Base-by-base conservation (phyloP, 2,888 invertebrate species). In the Cataglyphis altisquamis region DNA sequence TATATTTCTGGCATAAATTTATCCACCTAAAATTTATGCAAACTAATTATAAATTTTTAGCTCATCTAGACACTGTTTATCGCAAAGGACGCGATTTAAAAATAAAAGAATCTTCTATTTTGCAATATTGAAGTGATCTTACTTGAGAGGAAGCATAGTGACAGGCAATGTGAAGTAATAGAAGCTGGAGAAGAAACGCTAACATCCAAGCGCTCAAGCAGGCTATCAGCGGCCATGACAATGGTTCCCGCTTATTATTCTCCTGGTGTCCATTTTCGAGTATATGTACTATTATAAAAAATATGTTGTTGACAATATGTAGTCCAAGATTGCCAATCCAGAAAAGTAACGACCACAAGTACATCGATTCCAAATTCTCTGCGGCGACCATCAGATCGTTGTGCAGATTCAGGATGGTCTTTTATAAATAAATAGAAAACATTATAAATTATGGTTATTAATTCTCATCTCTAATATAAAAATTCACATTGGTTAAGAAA, bases 331-430 rank as follows among this genome's bases (percentile, higher is more conserved):
- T 94, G 3, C 83, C 84, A 18, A 94, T 84, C 92, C 93, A 94
- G 2, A 94, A 64, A 41, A 94, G 83, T 0, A 94, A 72, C 0
- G 92, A 88, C 91, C 91, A 93, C 3, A 91, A 90, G 60, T 92
- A 92, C 3, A 92, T 45, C 9, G 92, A 88, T 21, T 84, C 91
- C 3, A 94, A 84, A 12, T 75, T 74, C 74, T 94, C 94, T 67
- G 92, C 89, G 21, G 88, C 88, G 15, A 84, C 73, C 92, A 94
- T 89, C 63, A 94, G 78, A 3, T 92, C 86, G 62, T 91, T 87
- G 85, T 93, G 93, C 75, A 93, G 90, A 39, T 87, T 87, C 66
- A 94, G 92, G 25, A 94, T 89, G 36, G 88, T 91, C 93, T 93
- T 68, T 82, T 25, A 21, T 12, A 68, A 48, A 29, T 36, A 67